phyloP scores from a whole-genome alignment of 2,888 invertebrate genomes.

The Hirudinaria manillensis region DNA sequence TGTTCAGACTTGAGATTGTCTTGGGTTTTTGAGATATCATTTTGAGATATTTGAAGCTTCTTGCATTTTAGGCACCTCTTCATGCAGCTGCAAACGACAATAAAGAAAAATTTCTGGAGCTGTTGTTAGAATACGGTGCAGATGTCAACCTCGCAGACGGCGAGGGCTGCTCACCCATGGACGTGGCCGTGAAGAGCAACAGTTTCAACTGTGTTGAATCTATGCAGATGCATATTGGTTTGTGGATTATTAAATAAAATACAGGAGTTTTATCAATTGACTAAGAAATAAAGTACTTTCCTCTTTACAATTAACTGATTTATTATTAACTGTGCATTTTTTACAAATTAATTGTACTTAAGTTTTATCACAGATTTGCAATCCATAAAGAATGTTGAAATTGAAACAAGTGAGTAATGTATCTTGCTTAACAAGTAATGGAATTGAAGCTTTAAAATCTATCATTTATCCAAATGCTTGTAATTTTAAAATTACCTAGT shows the following conservation, averaged over 20 bases:
- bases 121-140: constrained; percentile 66
- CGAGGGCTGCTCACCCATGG: constrained; percentile 67
- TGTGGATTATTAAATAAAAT: neutral
- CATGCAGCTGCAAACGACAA: constrained; percentile 77
- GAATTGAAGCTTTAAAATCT: neutral
- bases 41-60: too few species aligned
- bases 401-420: neutral
- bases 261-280: too few species aligned
- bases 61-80: constrained; percentile 64
- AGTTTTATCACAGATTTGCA: neutral
- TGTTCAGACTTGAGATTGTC: too few species aligned
- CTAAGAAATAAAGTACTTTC: too few species aligned
- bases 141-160: constrained; percentile 63
- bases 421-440: neutral
- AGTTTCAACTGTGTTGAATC: constrained; percentile 36
- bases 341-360: neutral
- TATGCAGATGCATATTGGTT: constrained; percentile 36
- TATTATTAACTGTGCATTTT: neutral
- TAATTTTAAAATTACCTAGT: too few species aligned
- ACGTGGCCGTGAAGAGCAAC: constrained; percentile 56
- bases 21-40: too few species aligned
- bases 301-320: too few species aligned
- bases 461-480: too few species aligned
- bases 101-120: constrained; percentile 65
- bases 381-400: constrained; percentile 13